Evolutionary conservation across 1,140 invertebrate species (phyloP), one percentile per base, ranked within the genome.

Genomic region (Dinoponera quadriceps): DNA sequence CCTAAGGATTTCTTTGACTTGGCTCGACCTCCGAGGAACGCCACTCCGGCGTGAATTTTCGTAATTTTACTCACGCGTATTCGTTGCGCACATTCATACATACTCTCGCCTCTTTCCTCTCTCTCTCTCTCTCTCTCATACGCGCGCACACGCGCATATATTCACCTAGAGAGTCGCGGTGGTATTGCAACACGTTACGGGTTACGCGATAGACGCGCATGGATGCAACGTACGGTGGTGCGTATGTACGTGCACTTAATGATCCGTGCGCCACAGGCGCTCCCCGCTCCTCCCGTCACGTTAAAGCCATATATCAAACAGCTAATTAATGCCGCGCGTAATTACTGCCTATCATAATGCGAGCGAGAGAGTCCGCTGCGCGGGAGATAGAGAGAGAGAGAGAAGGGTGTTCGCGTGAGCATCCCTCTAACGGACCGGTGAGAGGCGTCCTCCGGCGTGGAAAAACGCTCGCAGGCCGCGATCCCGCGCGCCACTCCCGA

Each of bases 261-360:
- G 84, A 83, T 82, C 75, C 69, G 57, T 49, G 44, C 22, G 66
- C 59, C 20, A 13, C 68, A 25, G 80, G 18, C 72, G 59, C 25
- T 33, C 62, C 57, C 25, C 29, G n/a, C 59, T 63, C 54, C 51
- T 54, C 33, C 38, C 59, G 29, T 44, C 49, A 57, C 57, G 65
- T 71, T 71, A 73, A 85, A 89, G 83, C 72, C 88, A 85, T 91
- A 90, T 85, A 91, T 91, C 90, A 89, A 80, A 86, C 78, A 68
- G 75, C 87, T 90, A 91, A 91, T 91, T 91, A 91, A 90, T 90
- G 85, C 84, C 82, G 84, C 75, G 54, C 49, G 82, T 90, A 91
- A 91, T 91, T 91, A 90, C 86, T 78, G 87, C 82, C 85, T 86
- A 89, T 85, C 85, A 86, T 90, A 89, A 89, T 85, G 82, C 65